Conservation (phyloP, 2,113 vertebrate genomes). For the Macaca nemestrina region DNA sequence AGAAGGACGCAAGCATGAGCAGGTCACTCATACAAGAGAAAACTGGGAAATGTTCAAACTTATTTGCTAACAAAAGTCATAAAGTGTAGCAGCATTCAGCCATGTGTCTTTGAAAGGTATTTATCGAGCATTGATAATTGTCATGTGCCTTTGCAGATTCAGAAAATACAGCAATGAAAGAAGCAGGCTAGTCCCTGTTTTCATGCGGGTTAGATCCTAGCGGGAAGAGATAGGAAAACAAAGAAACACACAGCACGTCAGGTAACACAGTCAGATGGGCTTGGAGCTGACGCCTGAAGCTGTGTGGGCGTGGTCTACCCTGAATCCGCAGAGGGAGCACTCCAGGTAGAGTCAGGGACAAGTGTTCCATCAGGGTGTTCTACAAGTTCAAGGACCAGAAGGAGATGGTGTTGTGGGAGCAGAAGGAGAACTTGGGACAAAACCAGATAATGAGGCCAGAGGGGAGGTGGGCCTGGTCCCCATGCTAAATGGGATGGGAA, state of each 20-base stretch:
- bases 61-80: neutral
- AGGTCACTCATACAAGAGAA: no score
- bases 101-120: fast-evolving
- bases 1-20: neutral
- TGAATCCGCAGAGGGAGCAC: fast-evolving
- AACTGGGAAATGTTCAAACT: neutral
- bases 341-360: no score
- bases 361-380: neutral
- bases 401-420: fast-evolving
- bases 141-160: neutral
- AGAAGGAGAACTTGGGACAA: fast-evolving
- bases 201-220: fast-evolving
- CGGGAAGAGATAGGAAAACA: neutral
- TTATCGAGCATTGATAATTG: fast-evolving
- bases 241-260: fast-evolving
- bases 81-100: fast-evolving
- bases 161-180: neutral
- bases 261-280: neutral
- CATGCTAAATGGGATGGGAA: fast-evolving
- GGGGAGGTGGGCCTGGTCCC: fast-evolving
- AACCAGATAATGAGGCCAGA: fast-evolving
- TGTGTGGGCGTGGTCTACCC: fast-evolving
- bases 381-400: neutral
- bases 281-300: fast-evolving
- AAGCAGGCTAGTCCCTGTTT: neutral